A percentile compares a stretch with the other conserved stretches of the same genome.
Evolutionary conservation across 2,888 invertebrate genomes (phyloP).

Genomic region (Smittia aterrima): DNA sequence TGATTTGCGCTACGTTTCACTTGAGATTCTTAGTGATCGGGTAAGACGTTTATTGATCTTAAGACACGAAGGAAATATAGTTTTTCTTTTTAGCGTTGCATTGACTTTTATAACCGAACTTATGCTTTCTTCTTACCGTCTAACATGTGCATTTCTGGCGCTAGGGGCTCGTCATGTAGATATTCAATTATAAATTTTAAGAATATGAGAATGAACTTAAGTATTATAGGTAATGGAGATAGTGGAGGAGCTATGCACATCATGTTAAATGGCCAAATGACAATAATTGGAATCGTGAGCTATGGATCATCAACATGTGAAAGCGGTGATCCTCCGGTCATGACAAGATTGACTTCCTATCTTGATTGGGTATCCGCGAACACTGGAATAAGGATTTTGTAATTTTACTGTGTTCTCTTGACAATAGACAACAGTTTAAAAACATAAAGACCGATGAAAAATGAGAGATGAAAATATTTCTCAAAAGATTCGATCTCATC

Average conservation of each 20-base stretch:
- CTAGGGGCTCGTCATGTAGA: background rate
- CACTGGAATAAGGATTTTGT: background rate
- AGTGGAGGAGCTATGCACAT: background rate
- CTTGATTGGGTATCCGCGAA: conserved; percentile 21
- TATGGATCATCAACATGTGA: conserved; percentile 28
- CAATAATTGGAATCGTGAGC: conserved; percentile 23
- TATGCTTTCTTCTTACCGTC: background rate
- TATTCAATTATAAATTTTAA: too few relatives aligned
- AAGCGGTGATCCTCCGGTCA: conserved; percentile 16
- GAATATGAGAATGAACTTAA: too few relatives aligned
- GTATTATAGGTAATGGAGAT: conserved; percentile 15
- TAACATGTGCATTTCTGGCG: conserved; percentile 6
- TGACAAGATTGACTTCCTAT: conserved; percentile 21
- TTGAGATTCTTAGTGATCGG: conserved; percentile 19
- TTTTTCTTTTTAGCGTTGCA: too few relatives aligned
- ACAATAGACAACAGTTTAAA: background rate
- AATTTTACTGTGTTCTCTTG: background rate
- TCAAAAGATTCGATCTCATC: background rate
- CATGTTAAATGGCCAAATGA: background rate
- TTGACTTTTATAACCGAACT: background rate
- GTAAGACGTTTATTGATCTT: too few relatives aligned
- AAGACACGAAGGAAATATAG: too few relatives aligned
- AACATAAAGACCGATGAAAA: background rate
- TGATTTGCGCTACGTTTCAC: background rate
- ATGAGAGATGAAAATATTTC: background rate